phyloP scores from a whole-genome alignment of 2,888 invertebrate species.

The Drosophila eohydei region DNA sequence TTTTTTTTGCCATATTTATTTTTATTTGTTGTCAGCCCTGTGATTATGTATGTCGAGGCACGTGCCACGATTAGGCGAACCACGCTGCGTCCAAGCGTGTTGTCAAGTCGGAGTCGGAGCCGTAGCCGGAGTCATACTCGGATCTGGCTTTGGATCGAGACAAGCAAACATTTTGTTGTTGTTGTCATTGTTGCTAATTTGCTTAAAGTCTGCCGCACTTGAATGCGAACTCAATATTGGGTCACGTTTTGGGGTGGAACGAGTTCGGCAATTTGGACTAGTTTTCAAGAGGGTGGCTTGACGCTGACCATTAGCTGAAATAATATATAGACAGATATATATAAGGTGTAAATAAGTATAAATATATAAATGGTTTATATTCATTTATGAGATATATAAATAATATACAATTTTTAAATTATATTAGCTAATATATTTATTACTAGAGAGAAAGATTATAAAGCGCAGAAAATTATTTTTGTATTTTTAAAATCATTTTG shows the following conservation, averaged over 20 bases:
- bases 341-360: too few relatives aligned
- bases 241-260: conserved; percentile 23
- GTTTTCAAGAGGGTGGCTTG: not conserved
- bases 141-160: conserved; percentile 23
- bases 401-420: too few relatives aligned
- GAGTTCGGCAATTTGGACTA: not conserved
- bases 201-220: conserved; percentile 60
- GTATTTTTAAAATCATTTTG: too few relatives aligned
- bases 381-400: too few relatives aligned
- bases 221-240: conserved; percentile 28
- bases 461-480: too few relatives aligned
- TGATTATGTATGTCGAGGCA: conserved; percentile 77
- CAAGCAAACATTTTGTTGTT: conserved; percentile 52
- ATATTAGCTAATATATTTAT: too few relatives aligned
- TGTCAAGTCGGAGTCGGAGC: conserved; percentile 32
- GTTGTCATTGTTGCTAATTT: conserved; percentile 72
- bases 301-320: not conserved
- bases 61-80: conserved; percentile 79
- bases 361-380: too few relatives aligned
- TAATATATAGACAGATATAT: not conserved
- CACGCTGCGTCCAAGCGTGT: conserved; percentile 67
- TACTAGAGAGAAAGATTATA: too few relatives aligned
- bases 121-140: conserved; percentile 12
- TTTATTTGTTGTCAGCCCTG: conserved; percentile 56
- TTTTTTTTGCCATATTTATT: conserved; percentile 33